Evolutionary conservation across 2,888 invertebrate genomes (phyloP), one percentile per base, ranked within the genome.

Genomic region (Alloscopus bannaensis): DNA sequence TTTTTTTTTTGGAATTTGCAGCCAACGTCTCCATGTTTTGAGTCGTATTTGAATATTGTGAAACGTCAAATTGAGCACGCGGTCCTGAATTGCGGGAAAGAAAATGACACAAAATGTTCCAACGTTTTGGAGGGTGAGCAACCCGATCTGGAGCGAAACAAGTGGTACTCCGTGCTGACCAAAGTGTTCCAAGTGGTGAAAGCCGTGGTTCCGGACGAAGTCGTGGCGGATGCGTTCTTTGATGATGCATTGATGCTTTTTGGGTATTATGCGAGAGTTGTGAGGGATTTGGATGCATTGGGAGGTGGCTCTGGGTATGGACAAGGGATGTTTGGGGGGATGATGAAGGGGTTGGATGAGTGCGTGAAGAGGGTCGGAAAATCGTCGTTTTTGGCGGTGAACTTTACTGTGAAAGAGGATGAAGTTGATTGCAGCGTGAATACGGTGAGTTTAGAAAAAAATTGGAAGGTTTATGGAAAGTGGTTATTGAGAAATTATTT

Each of bases 221-320:
- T 65, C 6, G 3, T 45, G 6, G 16, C 3, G 31, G 65, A 65
- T 28, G 24, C 24, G 16, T 62, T 62, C 24, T 65, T 65, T 47
- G 29, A n/a, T 47, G 18, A 28, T 20, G 45, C 45, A 1, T 18
- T 65, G 18, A 11, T 13, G n/a, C 20, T 65, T 2, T 65, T 65
- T 47, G 65, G 65, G 1, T 47, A n/a, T 13, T 65, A 45, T 28
- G n/a, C 65, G 1, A 45, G 62, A 22, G 59, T 29, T 29, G 28
- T n/a, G 59, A n/a, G 2, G 4, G n/a, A n/a, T 59, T 28, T n/a
- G 28, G 6, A n/a, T 4, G 16, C 50, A 11, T 50, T 8, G n/a
- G 20, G 31, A 59, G 6, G 28, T 28, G 29, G 22, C 26, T 31
- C 6, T n/a, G 29, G 59, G n/a, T 28, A 36, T 36, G 36, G 8